A percentile compares a stretch with the other conserved stretches of the same genome.
phyloP scores from a whole-genome alignment of 2,113 vertebrate species.

The Sebastes fasciatus region DNA sequence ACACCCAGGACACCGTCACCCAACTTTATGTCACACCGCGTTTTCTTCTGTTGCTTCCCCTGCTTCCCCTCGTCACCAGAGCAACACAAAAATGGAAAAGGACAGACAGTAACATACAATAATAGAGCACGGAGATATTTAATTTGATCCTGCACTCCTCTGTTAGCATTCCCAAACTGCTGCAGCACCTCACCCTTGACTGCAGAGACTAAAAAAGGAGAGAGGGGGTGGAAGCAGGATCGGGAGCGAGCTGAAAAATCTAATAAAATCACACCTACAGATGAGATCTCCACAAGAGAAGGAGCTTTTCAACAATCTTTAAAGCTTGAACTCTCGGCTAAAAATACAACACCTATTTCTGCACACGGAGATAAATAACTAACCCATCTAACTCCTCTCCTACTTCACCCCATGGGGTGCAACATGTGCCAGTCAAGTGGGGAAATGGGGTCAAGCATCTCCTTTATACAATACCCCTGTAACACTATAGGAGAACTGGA shows the following conservation, averaged over 20 bases:
- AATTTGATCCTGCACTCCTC: constrained; percentile 39
- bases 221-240: constrained; percentile 15
- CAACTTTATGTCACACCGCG: constrained; percentile 18
- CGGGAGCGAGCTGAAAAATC: constrained; percentile 5
- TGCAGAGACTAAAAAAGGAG: constrained; percentile 26
- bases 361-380: constrained; percentile 42
- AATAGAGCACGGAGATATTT: constrained; percentile 35
- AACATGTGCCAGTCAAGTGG: constrained; percentile 52
- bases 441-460: constrained; percentile 49
- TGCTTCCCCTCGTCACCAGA: constrained; percentile 1
- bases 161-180: constrained; percentile 56
- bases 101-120: constrained; percentile 17
- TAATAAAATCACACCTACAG: constrained; percentile 49
- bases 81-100: constrained; percentile 30
- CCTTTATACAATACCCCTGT: not conserved
- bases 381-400: constrained; percentile 34
- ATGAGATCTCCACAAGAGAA: constrained; percentile 31
- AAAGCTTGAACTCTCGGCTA: constrained; percentile 32
- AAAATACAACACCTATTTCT: constrained; percentile 55
- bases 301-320: constrained; percentile 30
- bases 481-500: constrained; percentile 9
- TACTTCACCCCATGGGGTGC: constrained; percentile 32
- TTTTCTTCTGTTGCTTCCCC: constrained; percentile 19
- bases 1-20: constrained; percentile 2
- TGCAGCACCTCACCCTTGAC: constrained; percentile 35